Conservation (phyloP, 2,888 invertebrate genomes). For the Cactoblastis cactorum region DNA sequence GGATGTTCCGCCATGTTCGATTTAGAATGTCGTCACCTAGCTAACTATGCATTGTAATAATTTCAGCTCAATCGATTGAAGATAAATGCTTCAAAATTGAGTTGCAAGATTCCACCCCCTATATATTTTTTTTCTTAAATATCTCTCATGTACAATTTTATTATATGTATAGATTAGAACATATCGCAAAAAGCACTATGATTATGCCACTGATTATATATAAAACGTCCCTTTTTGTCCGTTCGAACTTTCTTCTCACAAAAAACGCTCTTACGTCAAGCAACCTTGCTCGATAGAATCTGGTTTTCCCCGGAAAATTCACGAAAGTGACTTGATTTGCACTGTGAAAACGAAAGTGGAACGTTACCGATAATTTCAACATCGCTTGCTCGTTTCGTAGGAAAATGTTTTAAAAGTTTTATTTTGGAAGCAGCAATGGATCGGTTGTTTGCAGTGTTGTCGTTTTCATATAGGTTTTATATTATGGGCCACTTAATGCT, state of each 20-base stretch:
- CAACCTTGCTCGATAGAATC: constrained; percentile 21
- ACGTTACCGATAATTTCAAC: not conserved
- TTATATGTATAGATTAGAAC: not conserved
- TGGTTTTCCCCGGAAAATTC: constrained; percentile 21
- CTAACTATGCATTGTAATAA: too few species aligned
- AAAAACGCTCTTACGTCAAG: constrained; percentile 23
- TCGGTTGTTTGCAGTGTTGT: not conserved
- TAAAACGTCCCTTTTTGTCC: constrained; percentile 6
- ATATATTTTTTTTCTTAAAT: too few species aligned
- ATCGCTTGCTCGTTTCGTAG: constrained; percentile 2
- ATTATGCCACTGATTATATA: not conserved
- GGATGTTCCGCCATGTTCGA: too few species aligned
- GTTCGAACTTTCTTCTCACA: constrained; percentile 14
- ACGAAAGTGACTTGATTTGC: constrained; percentile 17
- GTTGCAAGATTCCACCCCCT: too few species aligned
- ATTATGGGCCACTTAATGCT: not conserved
- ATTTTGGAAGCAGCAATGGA: constrained; percentile 1
- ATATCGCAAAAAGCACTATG: constrained; percentile 11
- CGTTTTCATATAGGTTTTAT: not conserved
- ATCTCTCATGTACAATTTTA: too few species aligned
- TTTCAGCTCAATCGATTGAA: too few species aligned
- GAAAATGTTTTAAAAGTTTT: not conserved
- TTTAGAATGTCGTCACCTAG: too few species aligned
- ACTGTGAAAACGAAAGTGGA: constrained; percentile 12
- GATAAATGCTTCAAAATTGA: too few species aligned